Percentiles rank a stretch among this genome's conserved stretches.
These are phyloP conservation scores for Notocelia uddmanniana DNA, from an alignment of 2,888 invertebrate species.

Conservation along the genomic window DNA sequence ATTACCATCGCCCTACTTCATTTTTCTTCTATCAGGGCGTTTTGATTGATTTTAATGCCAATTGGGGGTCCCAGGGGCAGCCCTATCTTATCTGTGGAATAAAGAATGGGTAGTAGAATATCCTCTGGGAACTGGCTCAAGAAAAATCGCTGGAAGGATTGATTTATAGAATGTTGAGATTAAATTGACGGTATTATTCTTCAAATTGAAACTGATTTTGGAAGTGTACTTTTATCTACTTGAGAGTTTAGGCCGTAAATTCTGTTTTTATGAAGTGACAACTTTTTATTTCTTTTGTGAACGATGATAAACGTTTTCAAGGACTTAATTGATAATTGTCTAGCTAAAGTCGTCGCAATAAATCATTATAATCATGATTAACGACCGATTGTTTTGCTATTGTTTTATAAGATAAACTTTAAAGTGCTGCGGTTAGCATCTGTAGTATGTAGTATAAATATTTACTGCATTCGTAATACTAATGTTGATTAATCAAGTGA, in stretches of 20 bases:
- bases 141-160: constrained; percentile 39
- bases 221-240: background rate
- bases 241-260: background rate
- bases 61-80: constrained; percentile 39
- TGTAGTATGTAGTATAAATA: too few species aligned
- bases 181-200: constrained; percentile 8
- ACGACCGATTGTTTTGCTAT: background rate
- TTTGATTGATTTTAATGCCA: constrained; percentile 48
- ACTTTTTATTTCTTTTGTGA: background rate
- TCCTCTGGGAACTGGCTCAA: constrained; percentile 39
- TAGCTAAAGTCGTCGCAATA: background rate
- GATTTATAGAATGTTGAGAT: constrained; percentile 36
- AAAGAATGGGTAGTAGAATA: constrained; percentile 40
- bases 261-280: background rate
- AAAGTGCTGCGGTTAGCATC: too few species aligned
- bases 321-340: background rate
- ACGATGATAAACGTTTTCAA: background rate
- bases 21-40: constrained; percentile 41
- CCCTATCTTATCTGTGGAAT: constrained; percentile 45
- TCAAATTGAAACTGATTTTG: constrained; percentile 8
- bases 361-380: background rate
- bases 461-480: too few species aligned
- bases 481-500: too few species aligned
- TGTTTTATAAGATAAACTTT: background rate
- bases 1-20: constrained; percentile 25